phyloP scores from a whole-genome alignment of 2,797 vertebrate genomes.

The Erithacus rubecula region DNA sequence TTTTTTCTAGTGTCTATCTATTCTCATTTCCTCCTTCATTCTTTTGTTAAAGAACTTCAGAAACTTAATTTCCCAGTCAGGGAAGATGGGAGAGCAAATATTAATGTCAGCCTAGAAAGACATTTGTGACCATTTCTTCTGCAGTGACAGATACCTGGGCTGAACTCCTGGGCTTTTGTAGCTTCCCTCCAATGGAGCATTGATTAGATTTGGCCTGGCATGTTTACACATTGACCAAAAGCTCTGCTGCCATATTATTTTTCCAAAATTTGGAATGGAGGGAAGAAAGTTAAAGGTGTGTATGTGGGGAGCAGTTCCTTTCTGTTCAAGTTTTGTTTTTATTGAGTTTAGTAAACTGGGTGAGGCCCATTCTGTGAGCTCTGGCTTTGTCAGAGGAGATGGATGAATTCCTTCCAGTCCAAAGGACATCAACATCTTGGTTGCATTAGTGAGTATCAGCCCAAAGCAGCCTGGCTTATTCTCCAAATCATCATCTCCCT shows the following conservation, averaged over 20 bases:
- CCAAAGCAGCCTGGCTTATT: background rate
- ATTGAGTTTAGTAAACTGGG: background rate
- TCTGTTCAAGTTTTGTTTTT: background rate
- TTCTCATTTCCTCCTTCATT: constrained; percentile 31
- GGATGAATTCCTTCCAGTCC: background rate
- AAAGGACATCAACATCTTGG: background rate
- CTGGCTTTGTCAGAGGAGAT: background rate
- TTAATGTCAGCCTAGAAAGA: background rate
- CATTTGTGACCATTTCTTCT: background rate
- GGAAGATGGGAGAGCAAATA: background rate
- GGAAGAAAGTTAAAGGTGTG: background rate
- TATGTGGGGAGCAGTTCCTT: background rate
- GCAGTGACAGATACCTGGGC: background rate
- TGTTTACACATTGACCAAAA: background rate
- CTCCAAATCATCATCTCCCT: background rate
- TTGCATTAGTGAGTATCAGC: background rate
- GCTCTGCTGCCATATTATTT: background rate
- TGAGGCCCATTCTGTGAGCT: background rate
- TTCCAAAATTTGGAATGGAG: background rate
- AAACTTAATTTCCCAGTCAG: background rate
- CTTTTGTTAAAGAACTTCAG: constrained; percentile 17
- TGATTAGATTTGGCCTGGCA: background rate
- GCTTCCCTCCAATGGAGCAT: background rate
- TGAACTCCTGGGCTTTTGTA: background rate
- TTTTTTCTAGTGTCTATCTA: background rate